Evolutionary conservation across 2,888 invertebrate species (phyloP), one percentile per base, ranked within the genome.

Genomic region (Amblyjoppa fuscipennis): DNA sequence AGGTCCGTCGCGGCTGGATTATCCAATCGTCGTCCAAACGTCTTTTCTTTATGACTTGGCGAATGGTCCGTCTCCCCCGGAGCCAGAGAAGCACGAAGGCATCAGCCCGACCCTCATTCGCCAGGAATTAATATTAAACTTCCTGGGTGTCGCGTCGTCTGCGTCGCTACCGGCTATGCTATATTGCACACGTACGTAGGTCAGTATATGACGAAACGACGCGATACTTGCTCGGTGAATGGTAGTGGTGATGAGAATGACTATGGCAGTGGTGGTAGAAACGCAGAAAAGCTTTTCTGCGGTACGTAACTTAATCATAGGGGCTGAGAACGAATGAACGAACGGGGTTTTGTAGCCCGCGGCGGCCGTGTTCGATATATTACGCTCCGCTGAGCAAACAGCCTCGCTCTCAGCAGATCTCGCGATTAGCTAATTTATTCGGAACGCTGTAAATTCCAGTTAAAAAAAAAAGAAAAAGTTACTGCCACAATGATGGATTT

Each of bases 51-150:
- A 83, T 45, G 84, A 87, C 78, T 83, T 83, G 77, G 74, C 81
- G 73, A 81, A 78, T 68, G 71, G 70, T 84, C 68, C 59, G 45
- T 75, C 53, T 64, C 61, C n/a, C n/a, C 66, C 3, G 25, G n/a
- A 64, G 59, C 41, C 49, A 16, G 38, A 53, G 66, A 53, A 49
- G 66, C 13, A 71, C 49, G 75, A 64, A 34, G 70, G 61, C 70
- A 71, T 59, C 53, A 38, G 64, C 20, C 56, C 71, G 34, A 13
- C 68, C 73, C 64, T 69, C 61, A 38, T 66, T 74, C 69, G 78
- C 25, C 64, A 59, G 73, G 64, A 77, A 84, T 81, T 81, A 84
- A 84, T 84, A 86, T 77, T 81, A 77, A 86, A 86, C 84, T 86
- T 86, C 34, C 53, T 41, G 66, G 71, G 41, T 45, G 73, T 59